Evolutionary conservation across 1,140 invertebrate species (phyloP).

Genomic region (Paraescarpia echinospica): DNA sequence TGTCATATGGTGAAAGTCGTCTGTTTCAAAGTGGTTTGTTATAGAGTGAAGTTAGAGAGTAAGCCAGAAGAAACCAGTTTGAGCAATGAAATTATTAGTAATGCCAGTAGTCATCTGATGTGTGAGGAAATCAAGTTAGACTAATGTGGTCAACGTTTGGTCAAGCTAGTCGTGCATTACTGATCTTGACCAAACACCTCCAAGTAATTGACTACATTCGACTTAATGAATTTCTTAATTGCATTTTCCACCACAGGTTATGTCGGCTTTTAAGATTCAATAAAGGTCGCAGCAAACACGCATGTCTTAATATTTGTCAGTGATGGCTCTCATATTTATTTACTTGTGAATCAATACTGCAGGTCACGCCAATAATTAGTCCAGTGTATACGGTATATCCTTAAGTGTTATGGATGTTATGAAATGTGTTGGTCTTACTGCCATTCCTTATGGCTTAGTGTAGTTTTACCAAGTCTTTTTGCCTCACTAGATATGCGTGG

Average conservation of each 20-base stretch:
- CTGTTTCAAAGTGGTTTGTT: neutral
- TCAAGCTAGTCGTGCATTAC: neutral
- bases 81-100: neutral
- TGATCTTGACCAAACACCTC: neutral
- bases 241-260: neutral
- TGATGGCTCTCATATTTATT: neutral
- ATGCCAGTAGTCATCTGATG: neutral
- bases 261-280: neutral
- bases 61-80: neutral
- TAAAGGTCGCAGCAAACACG: neutral
- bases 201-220: neutral
- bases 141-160: neutral
- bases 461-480: no score
- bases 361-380: neutral
- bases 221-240: constrained; percentile 7
- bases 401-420: neutral
- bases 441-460: no score
- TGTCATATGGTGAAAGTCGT: neutral
- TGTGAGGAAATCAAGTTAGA: neutral
- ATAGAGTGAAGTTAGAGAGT: neutral
- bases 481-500: no score
- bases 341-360: neutral
- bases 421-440: neutral
- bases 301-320: neutral
- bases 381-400: neutral